Percentiles rank a stretch among this genome's conserved stretches.
phyloP scores from a whole-genome alignment of 2,888 invertebrate genomes.

The Carabus problematicus region DNA sequence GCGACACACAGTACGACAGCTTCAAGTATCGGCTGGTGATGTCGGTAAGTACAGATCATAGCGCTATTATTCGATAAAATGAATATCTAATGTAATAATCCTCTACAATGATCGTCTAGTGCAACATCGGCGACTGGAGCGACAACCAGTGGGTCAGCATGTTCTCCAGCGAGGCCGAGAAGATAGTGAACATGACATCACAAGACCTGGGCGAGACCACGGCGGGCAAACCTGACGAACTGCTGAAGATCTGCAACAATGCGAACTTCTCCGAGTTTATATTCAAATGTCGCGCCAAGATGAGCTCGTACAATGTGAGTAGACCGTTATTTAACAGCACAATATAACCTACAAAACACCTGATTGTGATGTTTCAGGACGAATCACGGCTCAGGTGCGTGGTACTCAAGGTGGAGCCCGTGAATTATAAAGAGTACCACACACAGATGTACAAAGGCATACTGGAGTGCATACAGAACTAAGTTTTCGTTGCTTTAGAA shows the following conservation, averaged over 20 bases:
- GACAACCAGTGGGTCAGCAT: conserved; percentile 90
- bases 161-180: conserved; percentile 85
- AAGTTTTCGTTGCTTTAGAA: too few relatives aligned
- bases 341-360: conserved; percentile 11
- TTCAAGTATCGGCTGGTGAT: conserved; percentile 87
- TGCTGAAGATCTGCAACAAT: conserved; percentile 72
- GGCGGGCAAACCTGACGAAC: conserved; percentile 70
- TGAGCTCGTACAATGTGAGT: conserved; percentile 91
- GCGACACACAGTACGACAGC: conserved; percentile 81
- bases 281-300: conserved; percentile 85
- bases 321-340: conserved; percentile 11
- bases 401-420: conserved; percentile 71
- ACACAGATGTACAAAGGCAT: conserved; percentile 20
- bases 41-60: conserved; percentile 66
- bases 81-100: background rate
- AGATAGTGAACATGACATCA: conserved; percentile 73
- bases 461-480: conserved; percentile 1
- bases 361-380: conserved; percentile 67
- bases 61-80: conserved; percentile 6
- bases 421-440: conserved; percentile 81
- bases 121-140: conserved; percentile 85
- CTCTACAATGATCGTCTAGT: conserved; percentile 67
- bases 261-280: conserved; percentile 81
- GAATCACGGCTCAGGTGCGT: conserved; percentile 81
- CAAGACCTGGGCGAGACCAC: conserved; percentile 81